phyloP scores from a whole-genome alignment of 35 echinoderm and acorn worm genomes.

The Lytechinus variegatus region DNA sequence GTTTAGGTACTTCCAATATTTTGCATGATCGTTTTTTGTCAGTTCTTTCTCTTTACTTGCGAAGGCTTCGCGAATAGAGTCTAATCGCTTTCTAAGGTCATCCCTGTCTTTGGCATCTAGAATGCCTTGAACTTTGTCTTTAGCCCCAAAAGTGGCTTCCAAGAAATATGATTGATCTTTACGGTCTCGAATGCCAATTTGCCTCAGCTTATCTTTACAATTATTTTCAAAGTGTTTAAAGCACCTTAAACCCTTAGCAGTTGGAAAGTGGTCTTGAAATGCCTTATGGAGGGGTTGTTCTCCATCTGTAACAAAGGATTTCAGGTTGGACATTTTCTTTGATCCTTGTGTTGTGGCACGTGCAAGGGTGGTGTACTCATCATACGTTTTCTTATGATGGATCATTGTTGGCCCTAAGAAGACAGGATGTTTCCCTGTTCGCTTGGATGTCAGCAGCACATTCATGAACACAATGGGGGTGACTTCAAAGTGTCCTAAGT shows the following conservation, averaged over 20 bases:
- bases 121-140: neutral
- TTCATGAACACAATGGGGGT: neutral
- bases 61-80: neutral
- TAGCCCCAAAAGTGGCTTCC: neutral
- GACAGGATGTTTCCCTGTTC: neutral
- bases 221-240: neutral
- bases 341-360: neutral
- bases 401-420: neutral
- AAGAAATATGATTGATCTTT: neutral
- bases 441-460: neutral
- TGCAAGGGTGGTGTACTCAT: neutral
- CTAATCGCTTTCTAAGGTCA: neutral
- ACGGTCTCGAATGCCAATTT: neutral
- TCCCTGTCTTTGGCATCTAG: neutral
- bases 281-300: neutral
- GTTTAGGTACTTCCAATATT: neutral
- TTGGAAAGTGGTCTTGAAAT: neutral
- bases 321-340: neutral
- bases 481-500: slow-evolving; percentile 22
- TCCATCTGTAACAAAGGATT: neutral
- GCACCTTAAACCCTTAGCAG: neutral
- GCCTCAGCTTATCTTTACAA: neutral
- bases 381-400: neutral
- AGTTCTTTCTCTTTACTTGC: neutral
- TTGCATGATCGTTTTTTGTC: neutral